Conservation (phyloP, 2,797 vertebrate genomes). For the Prunella strophiata region DNA sequence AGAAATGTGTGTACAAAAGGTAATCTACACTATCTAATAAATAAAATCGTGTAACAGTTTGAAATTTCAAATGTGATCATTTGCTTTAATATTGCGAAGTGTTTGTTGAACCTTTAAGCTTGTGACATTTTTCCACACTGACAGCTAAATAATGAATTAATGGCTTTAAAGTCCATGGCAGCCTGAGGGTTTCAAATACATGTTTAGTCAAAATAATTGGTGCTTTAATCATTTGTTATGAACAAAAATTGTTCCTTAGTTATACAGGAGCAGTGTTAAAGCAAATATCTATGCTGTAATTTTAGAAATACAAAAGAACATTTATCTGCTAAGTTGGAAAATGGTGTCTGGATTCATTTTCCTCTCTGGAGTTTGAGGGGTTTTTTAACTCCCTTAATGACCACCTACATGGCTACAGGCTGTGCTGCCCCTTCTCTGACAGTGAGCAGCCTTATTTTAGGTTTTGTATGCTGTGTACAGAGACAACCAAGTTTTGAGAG, state of each 20-base stretch:
- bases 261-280: constrained; percentile 55
- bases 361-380: background rate
- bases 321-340: background rate
- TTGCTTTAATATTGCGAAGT: constrained; percentile 56
- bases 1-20: constrained; percentile 20
- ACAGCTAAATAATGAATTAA: constrained; percentile 73
- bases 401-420: background rate
- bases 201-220: constrained; percentile 72
- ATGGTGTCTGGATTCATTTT: background rate
- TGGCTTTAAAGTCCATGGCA: constrained; percentile 48
- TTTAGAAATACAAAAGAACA: too few species aligned
- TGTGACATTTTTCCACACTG: constrained; percentile 51
- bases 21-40: constrained; percentile 58
- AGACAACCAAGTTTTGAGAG: background rate
- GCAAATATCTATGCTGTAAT: constrained; percentile 23
- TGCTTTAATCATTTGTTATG: constrained; percentile 70
- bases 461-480: background rate
- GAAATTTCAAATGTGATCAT: constrained; percentile 58
- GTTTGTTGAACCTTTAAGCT: constrained; percentile 64
- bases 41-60: constrained; percentile 46
- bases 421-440: background rate
- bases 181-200: constrained; percentile 57
- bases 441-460: background rate
- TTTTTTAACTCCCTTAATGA: background rate
- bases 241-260: constrained; percentile 72